Evolutionary conservation across 2,797 vertebrate genomes (phyloP), one percentile per base, ranked within the genome.

Genomic region (Bovichtus variegatus): DNA sequence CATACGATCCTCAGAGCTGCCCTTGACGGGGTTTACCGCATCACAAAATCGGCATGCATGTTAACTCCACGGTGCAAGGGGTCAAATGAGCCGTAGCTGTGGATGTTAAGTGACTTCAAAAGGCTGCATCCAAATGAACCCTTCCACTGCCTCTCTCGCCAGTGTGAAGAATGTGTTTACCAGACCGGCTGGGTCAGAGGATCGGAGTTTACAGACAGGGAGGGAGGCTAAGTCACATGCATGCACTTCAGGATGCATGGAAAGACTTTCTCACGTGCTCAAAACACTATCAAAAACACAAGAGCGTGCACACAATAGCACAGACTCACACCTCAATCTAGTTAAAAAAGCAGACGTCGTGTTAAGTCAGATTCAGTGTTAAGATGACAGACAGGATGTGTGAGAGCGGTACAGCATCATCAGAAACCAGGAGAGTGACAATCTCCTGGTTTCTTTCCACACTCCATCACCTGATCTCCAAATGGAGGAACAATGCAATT

Each of bases 401-500:
- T 78, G 86, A 83, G 74, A 63, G 59, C 31, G 75, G 53, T 31
- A 78, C 64, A 50, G 75, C 88, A 51, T 86, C 87, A 86, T 82
- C 82, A 82, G 71, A 68, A 86, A 90, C 51, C 51, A 36, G 59
- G 54, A 76, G 65, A 81, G 81, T 74, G 85, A 90, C 91, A 89
- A 87, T 81, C 62, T 84, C 83, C 90, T 85, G 87, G 85, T 91
- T 88, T 86, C 81, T 67, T 63, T 75, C 74, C 78, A 60, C 88
- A 81, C 90, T 91, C 84, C 80, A 91, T 93, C 90, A 92, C 86
- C 89, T 74, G 81, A 84, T 89, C 90, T 82, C 81, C 90, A 85
- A 92, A 93, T 88, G 87, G 91, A 91, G 89, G 74, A 87, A 68
- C 90, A 85, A 90, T 85, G 90, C 93, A 94, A 94, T 94, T 93